Evolutionary conservation across 2,888 invertebrate species (phyloP).

Genomic region (Plusia festucae): DNA sequence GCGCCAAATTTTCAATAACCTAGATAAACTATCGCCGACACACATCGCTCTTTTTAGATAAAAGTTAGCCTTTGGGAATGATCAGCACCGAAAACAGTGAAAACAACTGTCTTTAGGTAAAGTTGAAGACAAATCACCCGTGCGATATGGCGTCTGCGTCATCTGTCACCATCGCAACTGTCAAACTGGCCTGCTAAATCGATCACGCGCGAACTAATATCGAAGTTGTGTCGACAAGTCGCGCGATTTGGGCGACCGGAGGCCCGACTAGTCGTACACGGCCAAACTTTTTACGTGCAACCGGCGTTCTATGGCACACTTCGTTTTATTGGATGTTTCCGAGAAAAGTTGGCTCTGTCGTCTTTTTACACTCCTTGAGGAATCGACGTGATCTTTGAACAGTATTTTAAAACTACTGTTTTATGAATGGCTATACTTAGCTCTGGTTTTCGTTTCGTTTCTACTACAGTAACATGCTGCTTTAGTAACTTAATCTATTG

Average conservation of each 20-base stretch:
- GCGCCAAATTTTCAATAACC: slow-evolving; percentile 29
- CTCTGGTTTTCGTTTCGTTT: slow-evolving; percentile 8
- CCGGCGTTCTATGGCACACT: slow-evolving; percentile 70
- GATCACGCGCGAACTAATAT: slow-evolving; percentile 88
- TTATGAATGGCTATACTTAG: slow-evolving; percentile 40
- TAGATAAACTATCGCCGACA: slow-evolving; percentile 26
- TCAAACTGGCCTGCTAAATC: slow-evolving; percentile 85
- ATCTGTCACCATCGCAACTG: slow-evolving; percentile 88
- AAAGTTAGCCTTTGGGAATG: slow-evolving; percentile 45
- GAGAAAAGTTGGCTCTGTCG: slow-evolving; percentile 76
- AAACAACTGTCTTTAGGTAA: slow-evolving; percentile 71
- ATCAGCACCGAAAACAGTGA: slow-evolving; percentile 44
- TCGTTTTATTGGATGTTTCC: slow-evolving; percentile 85
- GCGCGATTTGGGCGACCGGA: slow-evolving; percentile 61
- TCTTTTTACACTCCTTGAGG: slow-evolving; percentile 71
- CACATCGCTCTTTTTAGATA: slow-evolving; percentile 28
- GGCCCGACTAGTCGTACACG: slow-evolving; percentile 58
- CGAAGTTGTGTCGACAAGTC: slow-evolving; percentile 80
- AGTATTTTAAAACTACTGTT: slow-evolving; percentile 61
- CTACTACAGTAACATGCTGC: background rate
- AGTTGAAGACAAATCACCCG: slow-evolving; percentile 85
- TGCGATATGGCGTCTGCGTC: slow-evolving; percentile 83
- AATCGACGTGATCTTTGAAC: slow-evolving; percentile 75
- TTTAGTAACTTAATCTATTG: slow-evolving; percentile 2
- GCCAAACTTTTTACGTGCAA: slow-evolving; percentile 78